These are phyloP conservation scores for Leptosomus discolor DNA, from an alignment of 2,113 vertebrate species.

Conservation along the genomic window DNA sequence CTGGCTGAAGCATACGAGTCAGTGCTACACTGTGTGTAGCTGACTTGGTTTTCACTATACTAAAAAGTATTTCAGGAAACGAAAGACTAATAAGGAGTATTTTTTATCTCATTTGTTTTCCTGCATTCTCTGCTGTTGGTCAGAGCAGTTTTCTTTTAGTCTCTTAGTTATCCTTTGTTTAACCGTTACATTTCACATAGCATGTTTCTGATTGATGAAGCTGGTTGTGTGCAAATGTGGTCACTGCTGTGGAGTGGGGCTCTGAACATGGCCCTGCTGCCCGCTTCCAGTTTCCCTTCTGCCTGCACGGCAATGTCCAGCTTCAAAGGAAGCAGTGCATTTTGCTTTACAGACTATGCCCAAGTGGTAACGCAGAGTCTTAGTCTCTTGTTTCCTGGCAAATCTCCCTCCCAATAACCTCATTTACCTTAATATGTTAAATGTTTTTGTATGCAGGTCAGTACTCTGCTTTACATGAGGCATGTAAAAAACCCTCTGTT, in stretches of 20 bases:
- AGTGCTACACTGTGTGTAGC: background rate
- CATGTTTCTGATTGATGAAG: background rate
- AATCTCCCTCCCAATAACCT: background rate
- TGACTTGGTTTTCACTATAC: background rate
- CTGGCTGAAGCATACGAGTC: background rate
- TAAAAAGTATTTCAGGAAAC: background rate
- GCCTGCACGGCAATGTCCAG: background rate
- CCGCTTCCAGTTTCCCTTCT: background rate
- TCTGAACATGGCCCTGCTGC: background rate
- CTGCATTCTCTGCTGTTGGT: background rate
- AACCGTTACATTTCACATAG: fast-evolving
- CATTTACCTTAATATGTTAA: background rate
- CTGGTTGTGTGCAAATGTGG: fast-evolving
- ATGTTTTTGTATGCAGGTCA: background rate
- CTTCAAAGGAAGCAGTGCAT: background rate
- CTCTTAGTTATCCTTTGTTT: background rate
- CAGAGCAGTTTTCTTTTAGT: background rate
- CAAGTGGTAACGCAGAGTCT: background rate
- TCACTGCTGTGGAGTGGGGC: background rate
- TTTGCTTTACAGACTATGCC: background rate
- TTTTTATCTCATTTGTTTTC: background rate
- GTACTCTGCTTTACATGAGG: background rate
- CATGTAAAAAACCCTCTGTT: background rate
- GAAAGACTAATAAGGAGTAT: background rate
- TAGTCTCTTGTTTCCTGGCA: background rate